Base-by-base conservation (phyloP, 1,140 invertebrate species). In the Sycobia sp. region DNA sequence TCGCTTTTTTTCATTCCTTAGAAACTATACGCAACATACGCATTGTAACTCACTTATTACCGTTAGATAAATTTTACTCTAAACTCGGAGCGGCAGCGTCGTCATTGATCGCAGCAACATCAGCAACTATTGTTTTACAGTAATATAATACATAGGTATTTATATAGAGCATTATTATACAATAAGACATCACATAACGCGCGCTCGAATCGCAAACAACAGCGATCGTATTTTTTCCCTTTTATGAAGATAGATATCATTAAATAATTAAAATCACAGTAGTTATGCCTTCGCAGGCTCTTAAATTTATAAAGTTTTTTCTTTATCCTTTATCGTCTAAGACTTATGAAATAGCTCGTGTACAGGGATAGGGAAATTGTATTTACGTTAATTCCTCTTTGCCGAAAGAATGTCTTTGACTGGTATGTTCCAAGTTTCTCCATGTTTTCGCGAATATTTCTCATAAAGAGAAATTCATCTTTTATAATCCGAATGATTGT, bases 191-290 rank as follows among this genome's bases (percentile, higher is more conserved):
- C 79, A 81, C 80, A 81, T 80, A 76, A 76, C 76, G 74, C 75
- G 73, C 63, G 63, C 43, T 55, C 25, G 36, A 51, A 60, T 34
- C 63, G 63, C 63, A 32, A 29, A 16, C 47, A 70, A 75, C 72
- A 74, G 68, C 66, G 67, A 51, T 73, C 72, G 75, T 76, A 62
- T 73, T 71, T 69, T 71, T 62, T 69, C 71, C 67, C 70, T 69
- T 68, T 66, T 74, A 78, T 78, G 74, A 71, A 75, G 68, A 75
- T 77, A 80, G 74, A 65, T 65, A 78, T 78, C 76, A 73, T 81
- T 81, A 82, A 82, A 82, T 82, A 82, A 80, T 82, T 82, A 82
- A 82, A 82, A 82, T 82, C 79, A 82, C 80, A 82, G 80, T 82
- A 82, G 78, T 82, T 79, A 82, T 82, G 80, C 79, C 79, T 73